Evolutionary conservation across 2,113 vertebrate species (phyloP).

Genomic region (Erpornis zantholeuca): DNA sequence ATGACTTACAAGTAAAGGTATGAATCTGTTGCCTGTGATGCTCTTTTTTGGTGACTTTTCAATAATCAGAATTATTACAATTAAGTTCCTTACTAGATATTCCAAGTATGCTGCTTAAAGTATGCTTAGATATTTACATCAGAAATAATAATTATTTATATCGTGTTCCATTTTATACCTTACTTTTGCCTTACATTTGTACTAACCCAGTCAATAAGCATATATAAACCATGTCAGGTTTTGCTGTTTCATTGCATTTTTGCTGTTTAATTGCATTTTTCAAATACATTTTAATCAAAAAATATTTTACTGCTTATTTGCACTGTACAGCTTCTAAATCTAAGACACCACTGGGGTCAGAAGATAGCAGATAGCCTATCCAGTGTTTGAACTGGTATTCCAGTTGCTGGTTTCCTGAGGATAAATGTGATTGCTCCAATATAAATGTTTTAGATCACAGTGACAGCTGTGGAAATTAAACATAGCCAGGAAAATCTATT

Average conservation of each 20-base stretch:
- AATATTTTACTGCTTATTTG: neutral
- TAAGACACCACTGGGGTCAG: neutral
- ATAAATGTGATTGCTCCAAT: constrained; percentile 28
- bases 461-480: constrained; percentile 58
- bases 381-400: neutral
- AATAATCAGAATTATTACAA: neutral
- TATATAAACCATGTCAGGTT: neutral
- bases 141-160: neutral
- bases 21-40: neutral
- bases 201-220: neutral
- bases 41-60: neutral
- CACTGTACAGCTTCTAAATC: neutral
- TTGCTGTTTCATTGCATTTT: neutral
- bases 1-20: neutral
- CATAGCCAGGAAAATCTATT: constrained; percentile 48
- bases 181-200: neutral
- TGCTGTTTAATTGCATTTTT: neutral
- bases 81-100: neutral
- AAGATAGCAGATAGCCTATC: neutral
- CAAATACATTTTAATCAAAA: neutral
- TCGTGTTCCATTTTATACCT: neutral
- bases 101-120: neutral
- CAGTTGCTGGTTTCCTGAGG: constrained; percentile 3
- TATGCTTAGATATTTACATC: neutral
- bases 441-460: constrained; percentile 55